A percentile compares a stretch with the other conserved stretches of the same genome.
phyloP scores from a whole-genome alignment of 2,797 vertebrate species.

The Phoebastria nigripes region DNA sequence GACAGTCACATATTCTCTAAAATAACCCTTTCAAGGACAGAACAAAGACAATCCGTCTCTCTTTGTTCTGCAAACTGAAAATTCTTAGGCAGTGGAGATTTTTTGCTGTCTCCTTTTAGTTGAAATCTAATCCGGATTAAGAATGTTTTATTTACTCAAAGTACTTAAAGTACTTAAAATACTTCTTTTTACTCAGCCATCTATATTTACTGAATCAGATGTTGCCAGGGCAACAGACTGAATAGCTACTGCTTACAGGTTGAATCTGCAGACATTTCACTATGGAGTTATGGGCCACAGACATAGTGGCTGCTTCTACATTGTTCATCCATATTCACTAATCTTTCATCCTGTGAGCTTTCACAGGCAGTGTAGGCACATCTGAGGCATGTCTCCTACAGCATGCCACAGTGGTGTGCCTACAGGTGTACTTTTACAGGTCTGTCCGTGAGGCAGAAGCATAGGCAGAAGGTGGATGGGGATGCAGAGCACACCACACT shows the following conservation, averaged over 20 bases:
- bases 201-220: not conserved
- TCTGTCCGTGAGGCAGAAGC: not conserved
- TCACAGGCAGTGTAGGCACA: not conserved
- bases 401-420: not conserved
- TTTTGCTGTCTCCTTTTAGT: not conserved
- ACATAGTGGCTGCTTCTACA: not conserved
- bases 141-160: not conserved
- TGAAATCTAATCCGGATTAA: not conserved
- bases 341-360: not conserved
- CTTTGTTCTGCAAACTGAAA: not conserved
- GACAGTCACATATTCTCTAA: not conserved
- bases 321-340: not conserved
- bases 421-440: not conserved
- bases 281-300: not conserved
- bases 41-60: not conserved
- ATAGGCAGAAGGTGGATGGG: not conserved
- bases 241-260: not conserved
- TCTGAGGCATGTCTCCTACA: not conserved
- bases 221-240: not conserved
- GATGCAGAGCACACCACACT: not conserved
- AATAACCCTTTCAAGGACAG: not conserved
- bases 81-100: not conserved
- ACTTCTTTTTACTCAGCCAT: not conserved
- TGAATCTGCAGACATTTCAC: not conserved
- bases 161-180: not conserved